Base-by-base conservation (phyloP, 2,888 invertebrate genomes). In the Leptinotarsa tumamoca region DNA sequence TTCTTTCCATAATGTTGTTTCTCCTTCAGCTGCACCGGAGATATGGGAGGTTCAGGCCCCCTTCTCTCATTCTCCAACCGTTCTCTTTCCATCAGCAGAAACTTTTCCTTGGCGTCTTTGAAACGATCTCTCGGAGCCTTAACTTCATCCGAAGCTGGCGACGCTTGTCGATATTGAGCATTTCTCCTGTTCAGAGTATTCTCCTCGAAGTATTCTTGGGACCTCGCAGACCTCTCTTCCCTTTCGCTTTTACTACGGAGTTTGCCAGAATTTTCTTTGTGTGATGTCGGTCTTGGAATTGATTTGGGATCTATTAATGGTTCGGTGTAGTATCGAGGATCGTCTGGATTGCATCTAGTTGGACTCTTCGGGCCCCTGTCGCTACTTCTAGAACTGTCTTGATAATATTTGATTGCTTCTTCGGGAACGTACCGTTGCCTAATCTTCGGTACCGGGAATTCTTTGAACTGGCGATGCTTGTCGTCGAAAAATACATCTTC, bases 31-130 rank as follows among this genome's bases (percentile, higher is more conserved):
- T 81, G 80, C 14, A 81, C 80, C 2, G 86, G 86, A 3, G 86
- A 86, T 74, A 86, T 86, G 4, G 85, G 86, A 15, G 84, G 81
- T 70, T 86, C 86, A 0, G 83, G 81, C 54, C 80, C 73, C 61
- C 81, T 78, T 43, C 80, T 81, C 83, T 92, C 91, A 80, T 91
- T 90, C 80, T 91, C 91, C 79, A 92, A 90, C 74, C 92, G 89
- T 82, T 94, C 93, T 77, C 93, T 90, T 86, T 96, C 96, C 88
- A 96, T 91, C 79, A 94, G 92, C 87, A 94, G 91, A 86, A 96
- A 96, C 88, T 95, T 95, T 84, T 96, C 95, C 87, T 95, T 95
- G 67, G 96, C 95, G 83, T 95, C 95, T 83, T 95, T 94, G 88
- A 96, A 95, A 75, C 95, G 91, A 84, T 95, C 95, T 81, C 94